phyloP scores from a whole-genome alignment of 2,888 invertebrate genomes.

The Baccha elongata region DNA sequence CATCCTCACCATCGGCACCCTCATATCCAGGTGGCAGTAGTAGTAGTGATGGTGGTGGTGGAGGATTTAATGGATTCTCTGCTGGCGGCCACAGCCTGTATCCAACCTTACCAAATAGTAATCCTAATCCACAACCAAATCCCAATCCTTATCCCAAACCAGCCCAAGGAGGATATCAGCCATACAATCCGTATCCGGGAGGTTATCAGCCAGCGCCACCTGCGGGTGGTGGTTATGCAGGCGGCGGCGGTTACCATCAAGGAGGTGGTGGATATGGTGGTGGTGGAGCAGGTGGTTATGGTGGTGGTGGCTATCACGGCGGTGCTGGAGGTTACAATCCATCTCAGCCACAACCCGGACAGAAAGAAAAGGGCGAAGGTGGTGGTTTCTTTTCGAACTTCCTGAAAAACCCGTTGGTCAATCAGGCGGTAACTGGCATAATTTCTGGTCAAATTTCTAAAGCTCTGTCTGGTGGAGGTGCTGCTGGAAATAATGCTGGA shows the following conservation, averaged over 20 bases:
- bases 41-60: conserved; percentile 75
- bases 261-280: conserved; percentile 30
- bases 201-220: conserved; percentile 77
- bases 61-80: conserved; percentile 81
- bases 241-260: conserved; percentile 52
- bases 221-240: conserved; percentile 75
- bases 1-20: conserved; percentile 74
- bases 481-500: conserved; percentile 75
- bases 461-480: conserved; percentile 79
- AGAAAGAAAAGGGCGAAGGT: conserved; percentile 79
- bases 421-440: conserved; percentile 81
- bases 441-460: conserved; percentile 81
- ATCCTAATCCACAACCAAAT: conserved; percentile 64
- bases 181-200: conserved; percentile 77
- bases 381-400: conserved; percentile 80
- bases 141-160: conserved; percentile 70
- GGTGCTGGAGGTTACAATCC: conserved; percentile 75
- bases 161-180: conserved; percentile 76
- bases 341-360: conserved; percentile 75
- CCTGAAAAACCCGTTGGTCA: conserved; percentile 80
- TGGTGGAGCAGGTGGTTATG: conserved; percentile 74
- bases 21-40: conserved; percentile 75
- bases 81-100: conserved; percentile 80
- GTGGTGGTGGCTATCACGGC: conserved; percentile 69
- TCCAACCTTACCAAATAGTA: conserved; percentile 78